Conservation (phyloP, 2,113 vertebrate genomes). For the Rhea pennata region DNA sequence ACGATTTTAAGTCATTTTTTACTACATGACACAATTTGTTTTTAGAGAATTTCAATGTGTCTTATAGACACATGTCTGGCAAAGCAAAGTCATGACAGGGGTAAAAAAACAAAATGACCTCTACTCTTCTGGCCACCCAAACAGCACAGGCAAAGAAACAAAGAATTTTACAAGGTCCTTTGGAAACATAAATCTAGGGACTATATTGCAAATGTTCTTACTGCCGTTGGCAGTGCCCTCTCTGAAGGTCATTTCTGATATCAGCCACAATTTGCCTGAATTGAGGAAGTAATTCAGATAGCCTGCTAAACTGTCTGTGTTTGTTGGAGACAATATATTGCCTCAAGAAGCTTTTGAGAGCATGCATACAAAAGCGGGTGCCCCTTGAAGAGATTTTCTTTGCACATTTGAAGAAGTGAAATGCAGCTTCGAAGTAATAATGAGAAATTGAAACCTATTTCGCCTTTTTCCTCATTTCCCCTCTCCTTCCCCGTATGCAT, state of each 20-base stretch:
- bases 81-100: conserved; percentile 4
- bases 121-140: neutral
- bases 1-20: conserved; percentile 27
- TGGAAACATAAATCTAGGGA: neutral
- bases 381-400: neutral
- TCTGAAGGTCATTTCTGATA: conserved; percentile 53
- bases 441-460: neutral
- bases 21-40: conserved; percentile 53
- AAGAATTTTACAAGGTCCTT: conserved; percentile 40
- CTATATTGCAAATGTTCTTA: neutral
- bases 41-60: conserved; percentile 42
- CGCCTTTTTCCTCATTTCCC: neutral
- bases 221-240: neutral
- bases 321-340: neutral
- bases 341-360: neutral
- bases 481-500: neutral
- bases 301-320: neutral
- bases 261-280: conserved; percentile 23
- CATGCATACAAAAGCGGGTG: neutral
- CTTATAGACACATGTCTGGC: conserved; percentile 30
- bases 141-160: neutral
- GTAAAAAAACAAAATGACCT: conserved; percentile 55
- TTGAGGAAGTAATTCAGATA: neutral
- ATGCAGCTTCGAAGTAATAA: neutral
- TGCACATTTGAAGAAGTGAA: neutral